Base-by-base conservation (phyloP, 2,888 invertebrate genomes). In the Neelides folsomi region DNA sequence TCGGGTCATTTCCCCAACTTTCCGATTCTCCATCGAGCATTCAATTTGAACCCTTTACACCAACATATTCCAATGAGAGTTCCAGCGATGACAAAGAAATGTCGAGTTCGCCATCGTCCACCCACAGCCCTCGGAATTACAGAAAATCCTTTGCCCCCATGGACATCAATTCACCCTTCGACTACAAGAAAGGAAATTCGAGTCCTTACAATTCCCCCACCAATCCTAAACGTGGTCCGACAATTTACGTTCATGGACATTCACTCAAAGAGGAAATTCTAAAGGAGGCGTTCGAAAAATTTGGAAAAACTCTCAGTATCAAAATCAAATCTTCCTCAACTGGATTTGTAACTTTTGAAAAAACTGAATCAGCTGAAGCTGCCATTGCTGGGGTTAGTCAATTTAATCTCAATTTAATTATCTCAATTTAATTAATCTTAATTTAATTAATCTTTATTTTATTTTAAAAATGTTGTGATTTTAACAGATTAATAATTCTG, bases 291-390 rank as follows among this genome's bases (percentile, higher is more conserved):
- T 62, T 61, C 45, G 54, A 52, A 38, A 60, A 58, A 34, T 59
- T 48, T 53, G 63, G 63, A 1, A 59, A 59, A 37, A 58, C 62
- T 44, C 49, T 62, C 1, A 62, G 57, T 48, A 55, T 62, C 1
- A 58, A 56, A 44, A 49, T 57, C 37, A 80, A 59, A 41, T 57
- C 56, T 6, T 41, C 49, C 1, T 47, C 52, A 7, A 52, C 47
- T 16, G 92, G 88, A 8, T 93, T 89, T 73, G 78, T 94, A 13
- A 89, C 92, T 2, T 94, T 93, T 72, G 88, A 92, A 57, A 87
- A 86, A 64, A 77, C 84, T 12, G 92, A 92, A 62, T 79, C 83
- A 44, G 86, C 93, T 2, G 83, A 86, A 52, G 77, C 82, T 57
- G 90, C 92, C 0, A 86, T 92, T 59, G 77, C 80, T 35, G 85